phyloP scores from a whole-genome alignment of 2,113 vertebrate species.

The Forbesichthys agassizii region DNA sequence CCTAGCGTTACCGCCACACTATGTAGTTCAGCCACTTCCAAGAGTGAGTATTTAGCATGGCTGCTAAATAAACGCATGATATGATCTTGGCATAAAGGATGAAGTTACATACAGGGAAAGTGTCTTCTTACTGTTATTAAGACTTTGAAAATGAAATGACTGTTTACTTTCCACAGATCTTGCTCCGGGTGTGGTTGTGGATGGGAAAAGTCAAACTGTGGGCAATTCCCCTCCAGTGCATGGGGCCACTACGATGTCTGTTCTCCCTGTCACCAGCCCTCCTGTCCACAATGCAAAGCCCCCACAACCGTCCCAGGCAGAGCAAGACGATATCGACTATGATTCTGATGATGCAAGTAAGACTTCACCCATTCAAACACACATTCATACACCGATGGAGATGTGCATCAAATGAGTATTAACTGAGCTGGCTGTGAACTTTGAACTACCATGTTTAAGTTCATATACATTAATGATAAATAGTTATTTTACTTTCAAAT shows the following conservation, averaged over 20 bases:
- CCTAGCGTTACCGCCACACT: constrained; percentile 26
- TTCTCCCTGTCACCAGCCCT: constrained; percentile 8
- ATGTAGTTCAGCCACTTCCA: constrained; percentile 39
- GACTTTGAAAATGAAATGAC: not conserved
- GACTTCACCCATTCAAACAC: constrained; percentile 24
- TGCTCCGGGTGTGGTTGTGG: constrained; percentile 41
- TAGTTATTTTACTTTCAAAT: too few relatives aligned
- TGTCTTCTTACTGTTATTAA: not conserved
- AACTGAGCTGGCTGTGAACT: constrained; percentile 1
- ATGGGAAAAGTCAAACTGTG: constrained; percentile 72
- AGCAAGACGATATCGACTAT: constrained; percentile 86
- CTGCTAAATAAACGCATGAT: not conserved
- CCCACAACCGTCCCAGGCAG: constrained; percentile 51
- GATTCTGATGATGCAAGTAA: constrained; percentile 93
- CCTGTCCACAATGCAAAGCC: constrained; percentile 32
- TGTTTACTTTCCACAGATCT: not conserved
- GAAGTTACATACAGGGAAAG: not conserved
- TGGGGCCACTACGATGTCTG: constrained; percentile 10
- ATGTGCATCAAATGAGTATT: not conserved
- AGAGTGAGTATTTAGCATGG: constrained; percentile 22
- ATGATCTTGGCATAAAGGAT: not conserved
- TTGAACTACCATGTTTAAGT: too few relatives aligned
- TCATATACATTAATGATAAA: too few relatives aligned
- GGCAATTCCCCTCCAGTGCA: constrained; percentile 14
- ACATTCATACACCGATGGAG: too few relatives aligned